Evolutionary conservation across 2,113 vertebrate genomes (phyloP).

Genomic region (Cyanoliseus patagonus): DNA sequence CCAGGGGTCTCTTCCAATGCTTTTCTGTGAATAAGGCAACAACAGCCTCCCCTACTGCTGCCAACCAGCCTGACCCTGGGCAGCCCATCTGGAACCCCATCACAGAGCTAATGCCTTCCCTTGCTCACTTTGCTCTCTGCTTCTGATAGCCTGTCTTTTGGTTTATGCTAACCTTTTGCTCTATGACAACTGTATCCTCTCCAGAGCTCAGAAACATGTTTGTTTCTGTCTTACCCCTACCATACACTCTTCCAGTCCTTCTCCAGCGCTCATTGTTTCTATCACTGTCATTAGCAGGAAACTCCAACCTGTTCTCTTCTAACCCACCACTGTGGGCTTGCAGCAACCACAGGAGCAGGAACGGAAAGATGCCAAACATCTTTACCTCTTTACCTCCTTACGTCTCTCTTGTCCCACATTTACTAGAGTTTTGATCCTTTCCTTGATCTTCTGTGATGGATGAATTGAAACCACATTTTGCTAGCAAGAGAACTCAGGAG

Average conservation of each 20-base stretch:
- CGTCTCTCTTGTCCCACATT: neutral
- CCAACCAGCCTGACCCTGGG: neutral
- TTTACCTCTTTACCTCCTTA: neutral
- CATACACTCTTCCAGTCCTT: neutral
- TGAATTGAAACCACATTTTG: neutral
- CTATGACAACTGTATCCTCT: neutral
- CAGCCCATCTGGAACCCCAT: neutral
- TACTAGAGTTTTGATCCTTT: neutral
- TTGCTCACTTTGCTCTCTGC: neutral
- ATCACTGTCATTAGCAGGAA: neutral
- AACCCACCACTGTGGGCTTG: neutral
- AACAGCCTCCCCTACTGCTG: neutral
- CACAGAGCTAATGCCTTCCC: accelerated
- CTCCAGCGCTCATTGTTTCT: neutral
- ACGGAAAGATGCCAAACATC: neutral
- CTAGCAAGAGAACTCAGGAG: neutral
- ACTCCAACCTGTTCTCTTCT: neutral
- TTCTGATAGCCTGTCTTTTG: neutral
- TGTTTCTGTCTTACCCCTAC: neutral
- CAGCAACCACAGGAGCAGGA: neutral
- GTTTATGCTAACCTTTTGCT: neutral
- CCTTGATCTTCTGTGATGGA: neutral
- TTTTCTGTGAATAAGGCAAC: neutral
- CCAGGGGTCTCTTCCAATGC: neutral
- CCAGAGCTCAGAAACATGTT: neutral